Percentiles rank a stretch among this genome's conserved stretches.
These are phyloP conservation scores for Spisula subtruncata DNA, from an alignment of 2,888 invertebrate species.

Conservation along the genomic window DNA sequence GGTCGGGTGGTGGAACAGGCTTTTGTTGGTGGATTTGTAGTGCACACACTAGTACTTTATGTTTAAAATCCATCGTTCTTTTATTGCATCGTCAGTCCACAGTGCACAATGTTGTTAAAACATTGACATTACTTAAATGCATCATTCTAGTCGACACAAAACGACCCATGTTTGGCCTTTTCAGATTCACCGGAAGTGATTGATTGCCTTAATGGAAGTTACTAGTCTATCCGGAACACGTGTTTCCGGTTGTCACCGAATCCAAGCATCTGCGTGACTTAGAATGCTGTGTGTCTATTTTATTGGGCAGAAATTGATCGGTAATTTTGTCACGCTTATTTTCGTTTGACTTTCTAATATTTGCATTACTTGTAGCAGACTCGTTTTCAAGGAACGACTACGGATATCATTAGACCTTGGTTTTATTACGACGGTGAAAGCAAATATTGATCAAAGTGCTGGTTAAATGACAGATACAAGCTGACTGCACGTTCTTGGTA, in stretches of 20 bases:
- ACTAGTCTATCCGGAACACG: constrained; percentile 77
- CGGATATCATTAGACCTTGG: constrained; percentile 73
- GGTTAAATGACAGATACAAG: constrained; percentile 67
- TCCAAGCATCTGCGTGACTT: constrained; percentile 70
- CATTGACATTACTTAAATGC: constrained; percentile 4
- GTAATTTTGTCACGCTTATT: constrained; percentile 71
- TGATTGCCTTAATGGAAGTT: constrained; percentile 79
- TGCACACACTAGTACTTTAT: too few relatives aligned
- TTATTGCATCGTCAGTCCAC: too few relatives aligned
- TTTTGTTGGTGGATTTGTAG: too few relatives aligned
- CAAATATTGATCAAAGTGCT: constrained; percentile 70
- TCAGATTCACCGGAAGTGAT: constrained; percentile 70
- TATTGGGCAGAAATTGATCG: constrained; percentile 68
- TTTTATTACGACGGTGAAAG: constrained; percentile 69
- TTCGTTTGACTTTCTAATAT: constrained; percentile 73
- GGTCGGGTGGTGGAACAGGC: too few relatives aligned
- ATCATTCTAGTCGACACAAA: constrained; percentile 35
- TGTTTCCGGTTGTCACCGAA: constrained; percentile 75
- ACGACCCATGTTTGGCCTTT: constrained; percentile 53
- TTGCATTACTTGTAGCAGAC: constrained; percentile 73
- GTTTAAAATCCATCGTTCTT: too few relatives aligned
- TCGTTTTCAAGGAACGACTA: constrained; percentile 63
- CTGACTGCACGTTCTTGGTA: constrained; percentile 68
- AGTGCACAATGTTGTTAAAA: constrained; percentile 8
- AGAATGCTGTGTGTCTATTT: constrained; percentile 73